phyloP scores from a whole-genome alignment of 2,113 vertebrate genomes.

The Grantiella picta region DNA sequence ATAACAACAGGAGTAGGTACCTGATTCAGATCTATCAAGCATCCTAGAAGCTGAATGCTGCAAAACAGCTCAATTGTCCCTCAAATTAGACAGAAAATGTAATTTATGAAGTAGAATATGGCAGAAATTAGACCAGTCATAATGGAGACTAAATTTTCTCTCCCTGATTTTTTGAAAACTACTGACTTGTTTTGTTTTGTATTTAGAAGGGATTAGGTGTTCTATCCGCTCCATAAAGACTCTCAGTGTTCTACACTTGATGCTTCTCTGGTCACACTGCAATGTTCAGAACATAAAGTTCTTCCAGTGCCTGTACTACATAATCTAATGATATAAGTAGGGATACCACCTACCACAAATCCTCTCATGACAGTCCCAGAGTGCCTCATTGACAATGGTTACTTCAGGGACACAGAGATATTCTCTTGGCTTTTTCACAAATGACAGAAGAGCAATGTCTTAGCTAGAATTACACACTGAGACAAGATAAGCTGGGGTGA shows the following conservation, averaged over 20 bases:
- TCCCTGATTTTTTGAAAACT: not conserved
- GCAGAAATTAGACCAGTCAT: not conserved
- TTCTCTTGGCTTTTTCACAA: not conserved
- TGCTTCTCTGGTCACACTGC: not conserved
- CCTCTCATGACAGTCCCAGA: not conserved
- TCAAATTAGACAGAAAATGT: not conserved
- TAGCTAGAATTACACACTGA: not conserved
- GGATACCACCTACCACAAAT: not conserved
- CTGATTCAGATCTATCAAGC: not conserved
- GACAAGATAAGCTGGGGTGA: not conserved
- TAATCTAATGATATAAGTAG: not conserved
- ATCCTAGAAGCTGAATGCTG: not conserved
- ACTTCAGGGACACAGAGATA: not conserved
- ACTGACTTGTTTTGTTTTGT: not conserved
- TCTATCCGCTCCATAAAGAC: not conserved
- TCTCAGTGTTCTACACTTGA: not conserved
- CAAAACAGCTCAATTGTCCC: not conserved
- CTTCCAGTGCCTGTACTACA: not conserved
- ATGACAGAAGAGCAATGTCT: not conserved
- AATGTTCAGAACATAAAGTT: not conserved
- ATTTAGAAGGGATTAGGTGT: not conserved
- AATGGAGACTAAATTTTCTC: not conserved
- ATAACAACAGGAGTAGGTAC: not conserved
- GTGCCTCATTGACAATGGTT: not conserved
- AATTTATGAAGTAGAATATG: not conserved